Conservation (phyloP, 2,888 invertebrate genomes). For the Microdon myrmicae region DNA sequence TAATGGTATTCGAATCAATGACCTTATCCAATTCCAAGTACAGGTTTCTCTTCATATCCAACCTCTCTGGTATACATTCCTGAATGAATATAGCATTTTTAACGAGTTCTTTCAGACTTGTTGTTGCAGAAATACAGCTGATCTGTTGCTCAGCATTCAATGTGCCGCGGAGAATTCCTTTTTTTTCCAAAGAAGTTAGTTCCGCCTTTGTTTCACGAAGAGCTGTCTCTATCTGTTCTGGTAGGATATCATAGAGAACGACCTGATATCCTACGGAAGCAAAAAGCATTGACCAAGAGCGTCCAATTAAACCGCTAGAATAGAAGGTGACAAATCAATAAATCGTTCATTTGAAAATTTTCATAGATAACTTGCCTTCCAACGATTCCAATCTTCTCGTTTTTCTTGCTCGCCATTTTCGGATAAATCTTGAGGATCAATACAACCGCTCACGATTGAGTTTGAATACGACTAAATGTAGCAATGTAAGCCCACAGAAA, state of each 20-base stretch:
- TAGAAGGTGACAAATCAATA: neutral
- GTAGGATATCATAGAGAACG: slow-evolving; percentile 83
- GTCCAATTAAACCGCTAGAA: slow-evolving; percentile 89
- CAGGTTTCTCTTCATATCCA: slow-evolving; percentile 85
- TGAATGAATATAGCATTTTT: slow-evolving; percentile 84
- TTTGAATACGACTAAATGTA: too few species aligned
- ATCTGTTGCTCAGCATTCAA: slow-evolving; percentile 81
- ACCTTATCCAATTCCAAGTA: slow-evolving; percentile 82
- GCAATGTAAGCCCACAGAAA: too few species aligned
- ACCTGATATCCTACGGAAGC: slow-evolving; percentile 92
- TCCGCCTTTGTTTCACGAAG: slow-evolving; percentile 79
- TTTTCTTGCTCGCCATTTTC: slow-evolving; percentile 64
- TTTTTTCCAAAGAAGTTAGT: slow-evolving; percentile 75
- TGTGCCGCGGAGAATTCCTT: slow-evolving; percentile 80
- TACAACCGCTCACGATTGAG: too few species aligned
- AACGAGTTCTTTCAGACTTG: slow-evolving; percentile 76
- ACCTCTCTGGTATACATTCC: slow-evolving; percentile 92
- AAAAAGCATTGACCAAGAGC: slow-evolving; percentile 97
- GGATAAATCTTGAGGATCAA: too few species aligned
- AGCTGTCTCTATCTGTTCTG: slow-evolving; percentile 79
- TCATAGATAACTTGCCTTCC: slow-evolving; percentile 72
- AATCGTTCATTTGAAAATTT: neutral
- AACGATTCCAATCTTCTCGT: slow-evolving; percentile 79
- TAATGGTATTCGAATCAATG: slow-evolving; percentile 78
- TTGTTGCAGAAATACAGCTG: slow-evolving; percentile 79